Evolutionary conservation across 1,140 invertebrate species (phyloP), one percentile per base, ranked within the genome.

Genomic region (Cydia amplana): DNA sequence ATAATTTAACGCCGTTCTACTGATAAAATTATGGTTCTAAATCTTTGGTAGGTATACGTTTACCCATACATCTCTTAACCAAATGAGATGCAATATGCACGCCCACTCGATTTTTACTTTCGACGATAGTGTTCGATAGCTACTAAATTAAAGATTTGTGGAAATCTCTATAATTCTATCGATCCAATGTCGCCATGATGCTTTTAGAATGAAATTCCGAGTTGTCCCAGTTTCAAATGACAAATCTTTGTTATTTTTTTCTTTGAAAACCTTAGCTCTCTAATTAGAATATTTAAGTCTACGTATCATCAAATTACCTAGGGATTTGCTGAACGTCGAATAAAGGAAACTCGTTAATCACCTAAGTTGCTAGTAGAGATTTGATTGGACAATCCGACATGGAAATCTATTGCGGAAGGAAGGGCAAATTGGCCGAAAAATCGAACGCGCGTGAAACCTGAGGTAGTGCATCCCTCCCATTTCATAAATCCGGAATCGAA

Each of bases 321-420:
- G 43, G 49, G 16, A 51, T 51, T n/a, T 18, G 16, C 0, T 18
- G n/a, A 51, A 51, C 49, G 49, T 18, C 16, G 18, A 18, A 23
- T 23, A 23, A 20, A 23, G 65, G 32, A 70, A 70, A 40, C 32
- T 36, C 28, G 32, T 70, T 70, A 36, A 60, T 70, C 32, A 70
- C 25, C n/a, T 40, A 40, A 40, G n/a, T 60, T 36, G 36, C 28
- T 36, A 36, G 43, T 70, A 70, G 32, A 70, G 55, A 6, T 36
- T 36, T 36, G 25, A 36, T 36, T 70, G 36, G 9, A 36, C 28
- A 70, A 70, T 70, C 65, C 65, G 65, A 43, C 28, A 23, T 9
- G 28, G 32, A 36, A 70, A 70, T n/a, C 16, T 32, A 36, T 18
- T 40, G 16, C 36, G 65, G 65, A 70, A 36, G 65, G 65, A 70